Evolutionary conservation across 2,888 invertebrate genomes (phyloP).

Genomic region (Macrosiphum euphorbiae): DNA sequence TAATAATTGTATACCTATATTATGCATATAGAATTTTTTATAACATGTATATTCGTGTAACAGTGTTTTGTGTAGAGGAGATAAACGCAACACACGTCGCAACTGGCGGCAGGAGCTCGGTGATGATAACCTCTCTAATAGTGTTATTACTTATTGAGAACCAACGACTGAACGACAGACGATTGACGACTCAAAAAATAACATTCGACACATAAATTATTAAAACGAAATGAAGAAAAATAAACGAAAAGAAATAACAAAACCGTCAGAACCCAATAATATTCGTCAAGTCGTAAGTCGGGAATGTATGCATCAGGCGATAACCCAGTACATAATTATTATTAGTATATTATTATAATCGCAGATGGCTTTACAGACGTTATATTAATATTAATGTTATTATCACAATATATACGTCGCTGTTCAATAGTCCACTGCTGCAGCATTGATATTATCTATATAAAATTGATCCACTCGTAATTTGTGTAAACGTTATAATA

Average conservation of each 20-base stretch:
- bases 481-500: background rate
- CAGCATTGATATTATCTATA: background rate
- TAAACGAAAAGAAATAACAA: background rate
- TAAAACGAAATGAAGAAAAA: background rate
- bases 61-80: background rate
- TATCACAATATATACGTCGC: background rate
- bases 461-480: background rate
- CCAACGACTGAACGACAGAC: background rate
- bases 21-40: background rate
- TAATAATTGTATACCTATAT: background rate
- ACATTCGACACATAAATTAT: background rate
- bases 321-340: conserved; percentile 9
- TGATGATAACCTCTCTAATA: conserved; percentile 30
- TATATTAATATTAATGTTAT: conserved; percentile 3
- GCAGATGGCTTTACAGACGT: background rate
- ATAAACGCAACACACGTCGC: background rate
- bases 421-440: background rate
- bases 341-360: background rate
- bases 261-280: background rate
- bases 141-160: background rate
- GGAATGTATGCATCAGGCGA: background rate
- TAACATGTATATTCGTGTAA: background rate
- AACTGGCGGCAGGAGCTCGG: background rate
- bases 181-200: background rate
- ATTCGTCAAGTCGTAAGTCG: background rate